A percentile compares a stretch with the other conserved stretches of the same genome.
Evolutionary conservation across 2,113 vertebrate genomes (phyloP).

Genomic region (Eonycteris spelaea): DNA sequence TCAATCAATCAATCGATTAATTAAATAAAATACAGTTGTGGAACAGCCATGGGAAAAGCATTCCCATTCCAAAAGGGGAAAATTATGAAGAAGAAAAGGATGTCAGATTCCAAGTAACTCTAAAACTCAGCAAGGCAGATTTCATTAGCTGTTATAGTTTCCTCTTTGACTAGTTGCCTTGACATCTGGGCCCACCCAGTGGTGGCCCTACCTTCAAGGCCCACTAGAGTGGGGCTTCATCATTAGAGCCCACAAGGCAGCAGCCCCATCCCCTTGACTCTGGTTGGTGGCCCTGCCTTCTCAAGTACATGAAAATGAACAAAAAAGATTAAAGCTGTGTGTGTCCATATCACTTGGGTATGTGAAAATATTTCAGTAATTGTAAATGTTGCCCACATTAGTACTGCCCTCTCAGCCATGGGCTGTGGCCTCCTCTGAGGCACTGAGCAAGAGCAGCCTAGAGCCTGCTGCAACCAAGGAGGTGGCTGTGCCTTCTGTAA

Average conservation of each 20-base stretch:
- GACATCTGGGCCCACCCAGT: neutral
- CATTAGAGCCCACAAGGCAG: neutral
- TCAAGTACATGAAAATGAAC: neutral
- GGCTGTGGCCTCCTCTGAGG: neutral
- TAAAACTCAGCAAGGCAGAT: neutral
- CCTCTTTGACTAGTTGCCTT: neutral
- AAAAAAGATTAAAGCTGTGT: too few species aligned
- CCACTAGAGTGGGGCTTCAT: too few species aligned
- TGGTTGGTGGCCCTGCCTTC: too few species aligned
- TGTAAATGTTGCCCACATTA: too few species aligned
- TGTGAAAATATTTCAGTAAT: too few species aligned
- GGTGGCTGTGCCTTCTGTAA: neutral
- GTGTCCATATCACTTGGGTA: too few species aligned
- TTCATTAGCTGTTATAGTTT: neutral
- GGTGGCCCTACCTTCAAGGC: neutral
- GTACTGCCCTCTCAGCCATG: neutral
- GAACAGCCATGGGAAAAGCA: neutral
- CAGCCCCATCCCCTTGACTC: neutral
- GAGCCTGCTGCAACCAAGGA: neutral
- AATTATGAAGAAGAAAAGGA: neutral
- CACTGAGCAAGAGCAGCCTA: neutral
- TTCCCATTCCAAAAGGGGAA: neutral
- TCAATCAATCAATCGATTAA: too few species aligned
- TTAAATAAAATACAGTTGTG: neutral
- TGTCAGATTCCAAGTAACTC: neutral